Evolutionary conservation across 2,797 vertebrate species (phyloP), one percentile per base, ranked within the genome.

Genomic region (Onychomys torridus): DNA sequence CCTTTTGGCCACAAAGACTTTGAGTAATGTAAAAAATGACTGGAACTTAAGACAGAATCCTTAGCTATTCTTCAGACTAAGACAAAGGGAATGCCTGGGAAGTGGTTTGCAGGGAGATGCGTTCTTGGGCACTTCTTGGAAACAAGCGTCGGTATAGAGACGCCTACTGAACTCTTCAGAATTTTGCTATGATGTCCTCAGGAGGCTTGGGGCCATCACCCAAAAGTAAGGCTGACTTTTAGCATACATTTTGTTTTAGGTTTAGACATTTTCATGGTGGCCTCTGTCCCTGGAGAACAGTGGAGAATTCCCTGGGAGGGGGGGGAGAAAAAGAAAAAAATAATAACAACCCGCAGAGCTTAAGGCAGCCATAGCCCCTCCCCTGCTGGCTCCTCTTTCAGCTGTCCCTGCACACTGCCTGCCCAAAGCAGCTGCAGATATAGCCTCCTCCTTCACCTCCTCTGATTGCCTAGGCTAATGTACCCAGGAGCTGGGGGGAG

Each of bases 341-440:
- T 55, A 55, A 55, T 55, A 95, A 96, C 96, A 97, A 88, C 87
- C 25, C 25, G 87, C 75, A 96, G 16, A 92, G 89, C 86, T 97
- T 52, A 78, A 95, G 95, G 93, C 92, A 86, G 89, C 94, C 95
- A 77, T 92, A 97, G 93, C 93, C 92, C 82, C 98, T 97, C 90
- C 98, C 97, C n/a, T 95, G 75, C 93, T 93, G 91, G 91, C 96
- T 98, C 67, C 75, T 96, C 86, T 95, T 96, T 96, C 98, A 98
- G 96, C 97, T 98, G 97, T 98, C 96, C 93, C 96, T 85, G 95
- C 91, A 96, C 94, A 94, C 90, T 92, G 96, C 87, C 94, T 79
- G 90, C 52, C 57, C 65, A 78, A 89, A 96, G 96, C 96, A 97
- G 96, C 97, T 98, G 97, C 95, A 96, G 96, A 90, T 79, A 83